These are phyloP conservation scores for Rhynchophorus ferrugineus DNA, from an alignment of 1,140 invertebrate species.

Conservation along the genomic window DNA sequence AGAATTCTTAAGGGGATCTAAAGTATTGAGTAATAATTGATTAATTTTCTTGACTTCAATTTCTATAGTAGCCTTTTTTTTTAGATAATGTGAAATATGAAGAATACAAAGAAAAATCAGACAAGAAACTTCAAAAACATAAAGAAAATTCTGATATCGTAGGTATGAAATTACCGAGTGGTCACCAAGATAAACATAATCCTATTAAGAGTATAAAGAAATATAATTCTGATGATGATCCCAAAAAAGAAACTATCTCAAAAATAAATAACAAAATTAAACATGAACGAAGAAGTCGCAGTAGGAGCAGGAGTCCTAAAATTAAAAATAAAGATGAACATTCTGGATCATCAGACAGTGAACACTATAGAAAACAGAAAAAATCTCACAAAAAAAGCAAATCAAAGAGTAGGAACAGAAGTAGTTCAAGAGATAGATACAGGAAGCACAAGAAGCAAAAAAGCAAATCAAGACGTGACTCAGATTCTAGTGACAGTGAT, in stretches of 20 bases:
- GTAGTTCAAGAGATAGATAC: slow-evolving; percentile 7
- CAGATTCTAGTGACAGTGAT: slow-evolving; percentile 11
- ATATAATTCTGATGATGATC: slow-evolving; percentile 1
- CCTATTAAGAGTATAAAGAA: background rate
- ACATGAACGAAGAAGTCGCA: slow-evolving; percentile 1
- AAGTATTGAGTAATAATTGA: slow-evolving; percentile 63
- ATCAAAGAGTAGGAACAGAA: slow-evolving; percentile 7
- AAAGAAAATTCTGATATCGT: background rate
- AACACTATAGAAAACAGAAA: slow-evolving; percentile 2
- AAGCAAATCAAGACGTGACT: background rate
- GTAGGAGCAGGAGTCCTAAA: slow-evolving; percentile 10
- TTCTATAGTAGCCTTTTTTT: slow-evolving; percentile 19
- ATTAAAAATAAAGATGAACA: background rate
- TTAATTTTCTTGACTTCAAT: background rate
- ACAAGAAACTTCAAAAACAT: slow-evolving; percentile 24
- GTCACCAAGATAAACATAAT: background rate
- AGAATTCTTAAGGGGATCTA: slow-evolving; percentile 73
- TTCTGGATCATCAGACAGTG: background rate
- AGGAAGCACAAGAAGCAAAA: slow-evolving; percentile 4
- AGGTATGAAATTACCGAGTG: background rate
- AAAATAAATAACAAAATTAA: background rate
- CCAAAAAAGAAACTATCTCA: background rate
- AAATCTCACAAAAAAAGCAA: slow-evolving; percentile 1
- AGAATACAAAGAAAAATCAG: slow-evolving; percentile 50
- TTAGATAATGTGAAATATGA: slow-evolving; percentile 62